Base-by-base conservation (phyloP, 2,113 vertebrate genomes). In the Chaetodon trifascialis region DNA sequence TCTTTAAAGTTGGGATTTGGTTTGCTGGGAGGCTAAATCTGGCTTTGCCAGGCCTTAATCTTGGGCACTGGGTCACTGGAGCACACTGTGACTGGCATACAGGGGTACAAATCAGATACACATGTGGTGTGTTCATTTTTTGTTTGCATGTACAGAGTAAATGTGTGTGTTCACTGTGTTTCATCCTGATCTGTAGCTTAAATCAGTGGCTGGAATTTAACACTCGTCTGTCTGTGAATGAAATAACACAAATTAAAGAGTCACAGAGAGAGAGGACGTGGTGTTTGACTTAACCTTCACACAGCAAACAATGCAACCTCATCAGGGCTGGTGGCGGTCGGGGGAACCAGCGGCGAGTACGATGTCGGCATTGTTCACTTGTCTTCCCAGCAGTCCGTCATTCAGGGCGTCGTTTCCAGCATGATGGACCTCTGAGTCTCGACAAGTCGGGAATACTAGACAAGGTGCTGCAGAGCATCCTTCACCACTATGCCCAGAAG, bases 391-490 rank as follows among this genome's bases (percentile, higher is more conserved):
- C 97, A 96, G 72, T 96, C 97, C 0, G 97, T 97, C 86, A 97
- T 97, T 85, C 98, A 99, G 88, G 96, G 97, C 42, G 96, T 96
- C 11, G 95, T 97, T 38, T 96, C 97, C 78, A 94, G 95, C 1
- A 96, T 97, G 86, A 95, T 98, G 95, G 98, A 99, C 93, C 97
- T 1, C 90, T 99, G 65, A 95, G 95, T 36, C 96, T 99, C 9
- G 98, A 99, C 91, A 99, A 98, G 94, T 97, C 98, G 5, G 96
- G 96, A 38, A 99, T 99, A 93, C 96, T 98, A 0, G 98, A 99
- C 63, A 98, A 99, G 95, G 97, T 99, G 77, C 94, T 99, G 79
- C 99, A 99, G 86, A 99, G 97, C 90, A 95, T 99, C 86, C 94
- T 99, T 69, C 98, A 99, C 88, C 99, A 99, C 88, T 99, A 99